phyloP scores from a whole-genome alignment of 2,113 vertebrate genomes.

The Falco punctatus region DNA sequence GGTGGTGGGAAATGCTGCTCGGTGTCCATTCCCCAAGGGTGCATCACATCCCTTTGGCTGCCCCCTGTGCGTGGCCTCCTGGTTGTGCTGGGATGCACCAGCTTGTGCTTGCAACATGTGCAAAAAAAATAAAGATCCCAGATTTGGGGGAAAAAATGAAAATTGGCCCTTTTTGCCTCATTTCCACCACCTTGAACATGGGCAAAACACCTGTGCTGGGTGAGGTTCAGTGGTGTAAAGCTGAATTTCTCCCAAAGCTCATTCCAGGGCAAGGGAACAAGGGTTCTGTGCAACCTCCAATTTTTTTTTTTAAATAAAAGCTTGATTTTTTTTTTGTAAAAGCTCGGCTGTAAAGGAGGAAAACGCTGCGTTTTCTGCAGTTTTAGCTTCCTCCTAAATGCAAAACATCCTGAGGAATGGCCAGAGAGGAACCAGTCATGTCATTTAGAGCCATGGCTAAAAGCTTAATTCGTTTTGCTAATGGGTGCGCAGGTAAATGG shows the following conservation, averaged over 20 bases:
- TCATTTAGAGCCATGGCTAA: not conserved
- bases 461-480: not conserved
- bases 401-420: not conserved
- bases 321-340: too few relatives aligned
- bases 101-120: fast-evolving
- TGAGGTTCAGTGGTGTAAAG: not conserved
- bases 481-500: not conserved
- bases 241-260: fast-evolving
- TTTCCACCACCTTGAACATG: fast-evolving
- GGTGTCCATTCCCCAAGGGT: fast-evolving
- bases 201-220: fast-evolving
- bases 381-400: not conserved
- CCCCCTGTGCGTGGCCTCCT: too few relatives aligned
- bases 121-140: fast-evolving
- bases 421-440: fast-evolving
- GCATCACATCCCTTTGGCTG: too few relatives aligned
- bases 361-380: fast-evolving
- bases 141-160: fast-evolving
- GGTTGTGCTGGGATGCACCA: not conserved
- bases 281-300: fast-evolving
- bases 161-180: fast-evolving
- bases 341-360: not conserved
- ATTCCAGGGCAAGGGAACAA: not conserved
- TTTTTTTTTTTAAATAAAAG: not conserved
- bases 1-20: not conserved